A percentile compares a stretch with the other conserved stretches of the same genome.
Evolutionary conservation across 2,888 invertebrate genomes (phyloP).

Genomic region (Pseudococcus longispinus): DNA sequence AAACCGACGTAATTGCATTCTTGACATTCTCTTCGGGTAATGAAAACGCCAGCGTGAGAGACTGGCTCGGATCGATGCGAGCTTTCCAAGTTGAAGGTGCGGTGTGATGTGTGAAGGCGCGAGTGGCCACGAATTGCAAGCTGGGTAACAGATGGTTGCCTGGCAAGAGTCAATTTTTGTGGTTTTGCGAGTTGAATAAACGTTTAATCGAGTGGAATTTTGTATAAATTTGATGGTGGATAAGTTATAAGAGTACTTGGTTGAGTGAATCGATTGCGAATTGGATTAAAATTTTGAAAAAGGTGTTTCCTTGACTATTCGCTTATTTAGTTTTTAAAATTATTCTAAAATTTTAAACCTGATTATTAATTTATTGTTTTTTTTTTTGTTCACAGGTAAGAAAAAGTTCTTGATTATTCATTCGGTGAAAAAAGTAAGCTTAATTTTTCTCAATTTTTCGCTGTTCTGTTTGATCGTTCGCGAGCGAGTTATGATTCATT

Average conservation of each 20-base stretch:
- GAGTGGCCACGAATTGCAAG: background rate
- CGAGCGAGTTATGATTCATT: no score
- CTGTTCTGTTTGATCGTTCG: no score
- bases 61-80: background rate
- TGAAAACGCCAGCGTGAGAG: background rate
- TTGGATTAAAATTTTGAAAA: background rate
- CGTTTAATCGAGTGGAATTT: background rate
- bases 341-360: background rate
- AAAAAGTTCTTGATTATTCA: background rate
- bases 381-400: background rate
- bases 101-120: background rate
- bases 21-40: conserved; percentile 2
- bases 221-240: background rate
- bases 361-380: background rate
- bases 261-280: background rate
- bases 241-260: background rate
- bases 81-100: background rate
- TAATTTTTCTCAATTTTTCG: no score
- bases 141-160: background rate
- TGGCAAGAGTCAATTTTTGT: background rate
- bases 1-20: conserved; percentile 30
- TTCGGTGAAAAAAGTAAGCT: no score
- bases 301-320: no score
- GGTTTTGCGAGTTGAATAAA: background rate
- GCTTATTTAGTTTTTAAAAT: background rate